These are phyloP conservation scores for Coryphaenoides rupestris DNA, from an alignment of 2,113 vertebrate species.

Conservation along the genomic window DNA sequence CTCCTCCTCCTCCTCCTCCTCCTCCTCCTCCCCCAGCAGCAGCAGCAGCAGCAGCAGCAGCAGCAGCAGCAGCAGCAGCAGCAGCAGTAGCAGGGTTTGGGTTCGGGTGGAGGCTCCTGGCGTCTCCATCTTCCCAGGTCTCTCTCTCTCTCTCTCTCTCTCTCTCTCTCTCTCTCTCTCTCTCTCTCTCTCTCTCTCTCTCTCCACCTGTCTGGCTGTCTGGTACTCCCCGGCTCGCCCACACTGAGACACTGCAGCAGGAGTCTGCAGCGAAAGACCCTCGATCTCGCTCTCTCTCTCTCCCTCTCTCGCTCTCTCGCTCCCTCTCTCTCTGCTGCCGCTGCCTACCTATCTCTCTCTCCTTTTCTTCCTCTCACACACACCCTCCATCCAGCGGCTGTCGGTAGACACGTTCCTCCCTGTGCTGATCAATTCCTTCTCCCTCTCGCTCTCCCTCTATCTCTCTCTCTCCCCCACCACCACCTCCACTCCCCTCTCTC, in stretches of 20 bases:
- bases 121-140: constrained; percentile 21
- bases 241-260: constrained; percentile 70
- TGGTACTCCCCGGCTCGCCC: constrained; percentile 63
- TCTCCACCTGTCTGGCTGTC: constrained; percentile 59
- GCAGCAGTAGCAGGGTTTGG: too few relatives aligned
- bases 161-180: too few relatives aligned
- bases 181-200: constrained; percentile 56
- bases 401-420: constrained; percentile 64
- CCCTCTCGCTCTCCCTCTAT: constrained; percentile 31
- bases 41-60: too few relatives aligned
- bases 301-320: constrained; percentile 15
- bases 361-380: background rate
- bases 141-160: too few relatives aligned
- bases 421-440: constrained; percentile 68
- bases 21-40: constrained; percentile 24
- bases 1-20: constrained; percentile 32
- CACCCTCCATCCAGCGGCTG: constrained; percentile 62
- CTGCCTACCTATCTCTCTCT: background rate
- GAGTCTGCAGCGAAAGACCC: constrained; percentile 67
- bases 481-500: constrained; percentile 20
- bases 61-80: too few relatives aligned
- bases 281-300: constrained; percentile 51
- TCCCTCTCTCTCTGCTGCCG: background rate
- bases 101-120: constrained; percentile 5
- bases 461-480: constrained; percentile 20